Base-by-base conservation (phyloP, 2,888 invertebrate genomes). In the Onthophagus sagittarius region DNA sequence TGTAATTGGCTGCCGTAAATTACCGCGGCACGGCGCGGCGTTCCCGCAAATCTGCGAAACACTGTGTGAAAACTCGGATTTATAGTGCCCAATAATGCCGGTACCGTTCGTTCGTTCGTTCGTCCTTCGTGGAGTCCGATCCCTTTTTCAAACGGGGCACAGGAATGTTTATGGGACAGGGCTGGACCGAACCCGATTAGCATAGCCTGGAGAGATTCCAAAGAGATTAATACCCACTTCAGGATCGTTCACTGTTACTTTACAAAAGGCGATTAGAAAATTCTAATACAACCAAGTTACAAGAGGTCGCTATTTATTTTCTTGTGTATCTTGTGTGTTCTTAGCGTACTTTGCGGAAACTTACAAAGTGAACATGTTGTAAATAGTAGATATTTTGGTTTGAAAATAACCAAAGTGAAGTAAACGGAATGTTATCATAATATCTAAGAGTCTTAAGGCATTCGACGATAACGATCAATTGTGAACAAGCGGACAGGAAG, bases 1-100 rank as follows among this genome's bases (percentile, higher is more conserved):
- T 70, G 63, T 65, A 71, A 73, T 73, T 70, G 71, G 73, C 33
- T 39, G 14, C 62, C 39, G 64, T 73, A 71, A 73, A 71, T 73
- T 73, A 64, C 23, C 14, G 23, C 23, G 23, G 23, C 23, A 23
- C 23, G 23, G 23, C 23, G 23, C 23, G 64, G 13, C 63, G 15
- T 63, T 53, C 64, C 63, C 70, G 70, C 70, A 64, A 39, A 64
- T 70, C 39, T 70, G 65, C 67, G 67, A 67, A 70, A 73, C 64
- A 71, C 70, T 70, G 64, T 23, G 23, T 33, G 71, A 70, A 73
- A 73, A 65, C 53, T 31, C 23, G n/a, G 63, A 73, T 73, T 73
- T 73, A 70, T 73, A 69, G 9, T 67, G 23, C 73, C 15, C 64
- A 65, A 73, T 73, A 65, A 70, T 64, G 70, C 14, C 33, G 33